These are phyloP conservation scores for Torymus texanus DNA, from an alignment of 2,888 invertebrate genomes.

Conservation along the genomic window DNA sequence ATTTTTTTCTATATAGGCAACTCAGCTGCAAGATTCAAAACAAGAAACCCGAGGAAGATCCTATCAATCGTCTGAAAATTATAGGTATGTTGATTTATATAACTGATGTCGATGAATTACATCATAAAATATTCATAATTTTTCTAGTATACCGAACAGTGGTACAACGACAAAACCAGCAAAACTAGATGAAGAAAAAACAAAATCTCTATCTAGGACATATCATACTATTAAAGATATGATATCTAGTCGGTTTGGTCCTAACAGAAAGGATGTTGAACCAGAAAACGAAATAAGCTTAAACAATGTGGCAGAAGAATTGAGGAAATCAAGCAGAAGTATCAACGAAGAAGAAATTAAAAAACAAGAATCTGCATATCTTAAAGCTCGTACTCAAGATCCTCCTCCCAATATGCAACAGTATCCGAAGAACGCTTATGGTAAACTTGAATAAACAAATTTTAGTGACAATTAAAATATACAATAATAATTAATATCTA, in stretches of 20 bases:
- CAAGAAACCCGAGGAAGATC: background rate
- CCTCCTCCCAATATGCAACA: conserved; percentile 8
- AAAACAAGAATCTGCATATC: background rate
- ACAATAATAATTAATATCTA: background rate
- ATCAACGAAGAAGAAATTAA: conserved; percentile 12
- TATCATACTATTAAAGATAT: conserved; percentile 90
- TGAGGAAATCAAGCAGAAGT: conserved; percentile 75
- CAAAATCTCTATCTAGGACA: conserved; percentile 83
- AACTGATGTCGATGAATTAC: background rate
- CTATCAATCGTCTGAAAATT: background rate
- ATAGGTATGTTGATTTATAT: background rate
- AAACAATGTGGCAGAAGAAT: conserved; percentile 81
- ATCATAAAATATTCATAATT: background rate
- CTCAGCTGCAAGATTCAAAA: background rate
- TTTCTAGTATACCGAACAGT: conserved; percentile 1
- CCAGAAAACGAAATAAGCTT: conserved; percentile 76
- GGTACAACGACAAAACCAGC: conserved; percentile 18
- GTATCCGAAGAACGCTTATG: conserved; percentile 11
- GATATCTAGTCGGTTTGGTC: conserved; percentile 86
- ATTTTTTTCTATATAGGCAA: background rate
- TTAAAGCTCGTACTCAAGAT: background rate
- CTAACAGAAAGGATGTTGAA: conserved; percentile 76
- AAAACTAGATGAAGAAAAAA: conserved; percentile 71
- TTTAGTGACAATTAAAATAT: background rate
- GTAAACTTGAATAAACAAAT: background rate